phyloP scores from a whole-genome alignment of 2,113 vertebrate genomes.

The Galbula dea region DNA sequence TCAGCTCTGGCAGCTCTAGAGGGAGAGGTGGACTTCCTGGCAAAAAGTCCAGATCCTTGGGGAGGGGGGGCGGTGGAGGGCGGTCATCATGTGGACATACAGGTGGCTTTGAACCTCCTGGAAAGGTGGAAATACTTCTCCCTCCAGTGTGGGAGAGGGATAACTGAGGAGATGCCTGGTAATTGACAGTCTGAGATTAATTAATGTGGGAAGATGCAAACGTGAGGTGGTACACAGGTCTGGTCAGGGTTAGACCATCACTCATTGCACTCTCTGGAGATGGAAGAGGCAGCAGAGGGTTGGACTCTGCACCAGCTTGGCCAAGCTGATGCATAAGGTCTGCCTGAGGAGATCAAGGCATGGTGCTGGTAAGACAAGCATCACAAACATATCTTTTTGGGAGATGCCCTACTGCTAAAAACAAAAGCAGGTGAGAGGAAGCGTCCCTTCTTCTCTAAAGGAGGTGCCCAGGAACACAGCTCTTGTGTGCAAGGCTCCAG shows the following conservation, averaged over 20 bases:
- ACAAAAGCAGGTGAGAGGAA: neutral
- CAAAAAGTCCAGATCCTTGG: fast-evolving
- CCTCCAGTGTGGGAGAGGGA: neutral
- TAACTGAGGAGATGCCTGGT: neutral
- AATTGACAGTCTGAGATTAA: neutral
- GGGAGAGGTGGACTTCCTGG: fast-evolving
- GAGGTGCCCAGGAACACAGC: neutral
- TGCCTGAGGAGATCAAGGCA: neutral
- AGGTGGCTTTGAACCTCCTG: neutral
- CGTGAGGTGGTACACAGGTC: neutral
- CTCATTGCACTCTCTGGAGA: neutral
- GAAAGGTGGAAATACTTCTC: neutral
- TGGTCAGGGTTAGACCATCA: neutral
- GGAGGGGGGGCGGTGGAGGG: too few species aligned
- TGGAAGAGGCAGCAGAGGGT: neutral
- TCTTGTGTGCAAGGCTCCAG: neutral
- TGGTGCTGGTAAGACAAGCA: fast-evolving
- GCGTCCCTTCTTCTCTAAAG: neutral
- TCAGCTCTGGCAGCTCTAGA: neutral
- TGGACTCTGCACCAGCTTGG: neutral
- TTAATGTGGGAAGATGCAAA: neutral
- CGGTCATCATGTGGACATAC: too few species aligned
- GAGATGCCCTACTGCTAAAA: neutral
- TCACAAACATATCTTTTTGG: neutral
- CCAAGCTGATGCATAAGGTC: neutral